Evolutionary conservation across 2,888 invertebrate species (phyloP).

Genomic region (Muschampia staudingeri): DNA sequence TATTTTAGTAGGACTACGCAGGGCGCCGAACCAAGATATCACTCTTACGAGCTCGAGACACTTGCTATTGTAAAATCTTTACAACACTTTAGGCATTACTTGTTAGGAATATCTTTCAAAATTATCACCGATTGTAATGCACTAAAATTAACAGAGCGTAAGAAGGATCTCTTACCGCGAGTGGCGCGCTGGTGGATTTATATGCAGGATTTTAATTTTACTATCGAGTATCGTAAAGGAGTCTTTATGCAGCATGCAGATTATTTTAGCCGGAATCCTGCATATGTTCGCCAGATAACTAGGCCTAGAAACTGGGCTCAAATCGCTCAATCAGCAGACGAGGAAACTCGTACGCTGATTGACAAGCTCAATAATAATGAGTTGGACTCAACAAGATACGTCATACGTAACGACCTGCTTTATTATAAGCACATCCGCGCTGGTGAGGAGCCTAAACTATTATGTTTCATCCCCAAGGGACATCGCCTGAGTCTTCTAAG

Average conservation of each 20-base stretch:
- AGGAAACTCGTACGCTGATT: constrained; percentile 49
- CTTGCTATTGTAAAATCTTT: background rate
- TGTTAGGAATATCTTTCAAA: background rate
- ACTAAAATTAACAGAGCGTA: constrained; percentile 66
- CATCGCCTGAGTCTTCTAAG: constrained; percentile 14
- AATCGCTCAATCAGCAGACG: constrained; percentile 57
- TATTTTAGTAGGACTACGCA: background rate
- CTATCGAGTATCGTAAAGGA: constrained; percentile 57
- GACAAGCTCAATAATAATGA: constrained; percentile 40
- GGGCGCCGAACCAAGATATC: background rate
- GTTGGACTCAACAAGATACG: constrained; percentile 45
- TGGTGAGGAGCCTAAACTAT: background rate
- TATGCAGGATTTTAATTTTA: constrained; percentile 66
- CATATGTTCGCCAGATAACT: background rate
- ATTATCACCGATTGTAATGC: constrained; percentile 47
- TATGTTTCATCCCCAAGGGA: constrained; percentile 18
- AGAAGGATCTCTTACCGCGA: constrained; percentile 69
- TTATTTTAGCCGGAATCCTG: constrained; percentile 24
- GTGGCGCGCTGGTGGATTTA: constrained; percentile 72
- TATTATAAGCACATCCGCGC: constrained; percentile 44
- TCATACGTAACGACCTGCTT: constrained; percentile 46
- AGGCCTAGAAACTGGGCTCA: constrained; percentile 62
- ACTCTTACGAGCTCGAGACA: background rate
- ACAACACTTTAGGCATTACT: background rate
- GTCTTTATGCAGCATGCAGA: constrained; percentile 38